Evolutionary conservation across 1,140 invertebrate genomes (phyloP).

Genomic region (Tigriopus japonicus): DNA sequence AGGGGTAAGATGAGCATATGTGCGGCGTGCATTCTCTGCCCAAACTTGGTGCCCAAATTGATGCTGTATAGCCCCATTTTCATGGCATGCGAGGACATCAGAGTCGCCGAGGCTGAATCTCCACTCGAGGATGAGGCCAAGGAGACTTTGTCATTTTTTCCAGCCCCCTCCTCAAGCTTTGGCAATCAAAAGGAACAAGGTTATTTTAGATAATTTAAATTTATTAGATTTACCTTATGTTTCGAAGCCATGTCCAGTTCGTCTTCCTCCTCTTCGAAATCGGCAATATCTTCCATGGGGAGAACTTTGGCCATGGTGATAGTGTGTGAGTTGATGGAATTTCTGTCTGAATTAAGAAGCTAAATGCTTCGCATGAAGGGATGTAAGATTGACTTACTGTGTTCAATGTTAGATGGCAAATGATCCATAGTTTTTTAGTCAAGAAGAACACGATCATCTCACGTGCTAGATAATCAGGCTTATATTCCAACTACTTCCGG

Average conservation of each 20-base stretch:
- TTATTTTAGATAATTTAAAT: too few species aligned
- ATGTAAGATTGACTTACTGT: too few species aligned
- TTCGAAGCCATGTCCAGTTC: background rate
- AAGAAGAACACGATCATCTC: too few species aligned
- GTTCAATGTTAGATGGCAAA: too few species aligned
- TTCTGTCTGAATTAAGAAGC: too few species aligned
- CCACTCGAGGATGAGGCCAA: background rate
- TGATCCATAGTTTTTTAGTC: too few species aligned
- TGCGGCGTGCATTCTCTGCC: slow-evolving; percentile 5
- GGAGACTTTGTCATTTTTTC: background rate
- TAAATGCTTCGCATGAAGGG: too few species aligned
- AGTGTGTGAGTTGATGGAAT: too few species aligned
- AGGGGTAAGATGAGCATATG: slow-evolving; percentile 12
- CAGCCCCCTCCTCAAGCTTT: background rate
- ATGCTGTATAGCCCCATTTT: slow-evolving; percentile 13
- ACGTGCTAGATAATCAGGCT: too few species aligned
- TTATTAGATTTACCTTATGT: background rate
- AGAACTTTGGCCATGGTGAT: too few species aligned
- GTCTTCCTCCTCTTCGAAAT: background rate
- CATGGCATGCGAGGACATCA: slow-evolving; percentile 12
- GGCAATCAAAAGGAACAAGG: background rate
- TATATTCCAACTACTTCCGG: too few species aligned
- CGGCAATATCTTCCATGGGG: background rate
- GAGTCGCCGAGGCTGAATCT: background rate
- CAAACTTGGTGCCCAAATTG: slow-evolving; percentile 12